These are phyloP conservation scores for Acrocephalus arundinaceus DNA, from an alignment of 2,113 vertebrate species.

Conservation along the genomic window DNA sequence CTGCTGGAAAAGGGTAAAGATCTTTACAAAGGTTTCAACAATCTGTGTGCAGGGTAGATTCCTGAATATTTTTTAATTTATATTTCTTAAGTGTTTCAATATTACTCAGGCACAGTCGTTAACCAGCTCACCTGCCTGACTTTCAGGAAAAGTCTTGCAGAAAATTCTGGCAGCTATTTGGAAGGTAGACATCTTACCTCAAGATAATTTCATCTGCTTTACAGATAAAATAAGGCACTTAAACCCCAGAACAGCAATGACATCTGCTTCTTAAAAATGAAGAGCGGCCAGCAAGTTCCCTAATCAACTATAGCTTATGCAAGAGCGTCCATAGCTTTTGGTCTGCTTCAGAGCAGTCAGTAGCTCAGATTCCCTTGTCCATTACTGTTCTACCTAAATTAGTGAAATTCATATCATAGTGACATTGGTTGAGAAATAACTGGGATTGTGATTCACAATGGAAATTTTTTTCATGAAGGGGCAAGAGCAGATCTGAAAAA, in stretches of 20 bases:
- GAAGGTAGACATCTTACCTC: not conserved
- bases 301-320: not conserved
- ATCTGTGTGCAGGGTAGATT: not conserved
- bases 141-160: not conserved
- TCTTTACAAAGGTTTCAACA: conserved; percentile 25
- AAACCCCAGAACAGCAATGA: not conserved
- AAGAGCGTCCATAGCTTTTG: not conserved
- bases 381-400: not conserved
- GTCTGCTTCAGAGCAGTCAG: not conserved
- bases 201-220: not conserved
- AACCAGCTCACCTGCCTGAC: not conserved
- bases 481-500: conserved; percentile 90
- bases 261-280: not conserved
- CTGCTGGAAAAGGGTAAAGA: conserved; percentile 88
- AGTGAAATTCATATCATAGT: not conserved
- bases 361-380: not conserved
- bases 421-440: not conserved
- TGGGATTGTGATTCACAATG: not conserved
- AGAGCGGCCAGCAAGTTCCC: not conserved
- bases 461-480: conserved; percentile 73
- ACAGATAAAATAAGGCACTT: not conserved
- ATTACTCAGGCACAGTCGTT: not conserved
- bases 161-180: not conserved
- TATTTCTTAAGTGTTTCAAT: not conserved
- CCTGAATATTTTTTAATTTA: not conserved